These are phyloP conservation scores for Tenthredo amoena DNA, from an alignment of 2,888 invertebrate species.

Conservation along the genomic window DNA sequence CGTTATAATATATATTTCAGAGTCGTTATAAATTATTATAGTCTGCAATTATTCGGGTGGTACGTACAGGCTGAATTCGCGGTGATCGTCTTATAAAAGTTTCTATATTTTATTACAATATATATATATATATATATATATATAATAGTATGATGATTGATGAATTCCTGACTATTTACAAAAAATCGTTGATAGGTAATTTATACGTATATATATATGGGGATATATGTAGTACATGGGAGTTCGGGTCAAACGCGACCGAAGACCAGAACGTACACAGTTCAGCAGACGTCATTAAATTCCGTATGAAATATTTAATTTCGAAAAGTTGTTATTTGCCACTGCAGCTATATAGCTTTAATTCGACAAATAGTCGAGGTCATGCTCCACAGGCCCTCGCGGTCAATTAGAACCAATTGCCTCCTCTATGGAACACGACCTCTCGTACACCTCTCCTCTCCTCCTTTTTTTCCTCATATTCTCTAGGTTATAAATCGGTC, in stretches of 20 bases:
- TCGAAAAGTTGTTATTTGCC: neutral
- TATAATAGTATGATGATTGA: neutral
- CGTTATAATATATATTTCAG: neutral
- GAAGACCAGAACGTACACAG: neutral
- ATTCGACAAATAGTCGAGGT: slow-evolving; percentile 33
- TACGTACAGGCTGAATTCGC: neutral
- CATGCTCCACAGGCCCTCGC: slow-evolving; percentile 24
- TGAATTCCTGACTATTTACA: neutral
- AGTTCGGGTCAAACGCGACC: neutral
- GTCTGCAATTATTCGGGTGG: neutral
- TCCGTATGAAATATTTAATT: neutral
- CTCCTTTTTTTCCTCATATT: neutral
- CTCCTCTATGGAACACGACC: neutral
- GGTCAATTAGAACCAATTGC: slow-evolving; percentile 54
- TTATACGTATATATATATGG: neutral
- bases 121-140: neutral
- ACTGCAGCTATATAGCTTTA: neutral
- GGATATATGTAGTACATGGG: neutral
- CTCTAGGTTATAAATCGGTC: neutral
- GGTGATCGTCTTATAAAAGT: neutral
- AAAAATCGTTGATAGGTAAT: neutral
- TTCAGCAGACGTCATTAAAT: neutral
- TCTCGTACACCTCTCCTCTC: neutral
- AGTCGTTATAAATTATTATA: neutral
- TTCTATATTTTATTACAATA: neutral